phyloP scores from a whole-genome alignment of 2,888 invertebrate genomes.

The Vesta saturnalis region DNA sequence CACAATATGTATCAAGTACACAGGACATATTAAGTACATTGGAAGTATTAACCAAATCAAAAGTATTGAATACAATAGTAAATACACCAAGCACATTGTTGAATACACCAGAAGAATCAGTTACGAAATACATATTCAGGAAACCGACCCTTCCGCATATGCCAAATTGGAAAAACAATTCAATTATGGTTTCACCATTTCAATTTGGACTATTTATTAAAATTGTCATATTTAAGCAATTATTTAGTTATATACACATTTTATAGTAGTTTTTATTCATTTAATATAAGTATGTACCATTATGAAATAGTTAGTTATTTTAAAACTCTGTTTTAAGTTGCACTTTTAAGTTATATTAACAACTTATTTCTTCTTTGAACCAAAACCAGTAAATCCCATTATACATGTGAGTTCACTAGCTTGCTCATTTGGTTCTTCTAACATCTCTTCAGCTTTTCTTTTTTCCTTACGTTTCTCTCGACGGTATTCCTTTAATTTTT shows the following conservation, averaged over 20 bases:
- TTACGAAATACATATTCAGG: too few relatives aligned
- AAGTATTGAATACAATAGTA: too few relatives aligned
- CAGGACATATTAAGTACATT: too few relatives aligned
- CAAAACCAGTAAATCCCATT: slow-evolving; percentile 97
- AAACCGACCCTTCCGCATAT: too few relatives aligned
- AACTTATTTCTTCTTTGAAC: slow-evolving; percentile 79
- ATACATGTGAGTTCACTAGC: slow-evolving; percentile 83
- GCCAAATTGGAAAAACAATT: too few relatives aligned
- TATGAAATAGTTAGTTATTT: background rate
- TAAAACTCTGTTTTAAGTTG: background rate
- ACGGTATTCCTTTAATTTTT: slow-evolving; percentile 88
- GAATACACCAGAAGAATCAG: too few relatives aligned
- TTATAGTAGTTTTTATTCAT: background rate
- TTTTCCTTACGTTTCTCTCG: slow-evolving; percentile 91
- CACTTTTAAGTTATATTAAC: background rate
- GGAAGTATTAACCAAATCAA: too few relatives aligned
- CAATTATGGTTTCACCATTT: too few relatives aligned
- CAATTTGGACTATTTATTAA: too few relatives aligned
- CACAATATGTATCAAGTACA: background rate
- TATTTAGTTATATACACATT: too few relatives aligned
- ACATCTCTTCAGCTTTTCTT: slow-evolving; percentile 78
- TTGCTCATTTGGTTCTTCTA: slow-evolving; percentile 65
- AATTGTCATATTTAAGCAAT: too few relatives aligned
- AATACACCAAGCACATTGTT: too few relatives aligned
- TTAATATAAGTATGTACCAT: background rate